Conservation (phyloP, 2,797 vertebrate species). For the Mareca penelope region DNA sequence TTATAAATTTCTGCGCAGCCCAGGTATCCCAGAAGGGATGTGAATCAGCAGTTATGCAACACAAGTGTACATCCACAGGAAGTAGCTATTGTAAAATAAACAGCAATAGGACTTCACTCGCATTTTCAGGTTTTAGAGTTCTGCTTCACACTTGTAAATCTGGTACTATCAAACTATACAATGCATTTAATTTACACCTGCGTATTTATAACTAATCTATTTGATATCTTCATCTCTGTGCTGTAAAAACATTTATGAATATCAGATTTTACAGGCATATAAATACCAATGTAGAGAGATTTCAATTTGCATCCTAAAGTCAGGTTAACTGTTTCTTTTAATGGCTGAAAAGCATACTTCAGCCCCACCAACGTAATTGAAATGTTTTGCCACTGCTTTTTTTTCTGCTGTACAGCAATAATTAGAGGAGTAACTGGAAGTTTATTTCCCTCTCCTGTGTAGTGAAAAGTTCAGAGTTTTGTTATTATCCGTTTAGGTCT, state of each 20-base stretch:
- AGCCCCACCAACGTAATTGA: accelerated
- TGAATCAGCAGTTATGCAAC: neutral
- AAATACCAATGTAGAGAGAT: neutral
- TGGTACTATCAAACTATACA: neutral
- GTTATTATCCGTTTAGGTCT: neutral
- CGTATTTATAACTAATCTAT: neutral
- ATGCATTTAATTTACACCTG: neutral
- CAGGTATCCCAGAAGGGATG: neutral
- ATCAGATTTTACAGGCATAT: neutral
- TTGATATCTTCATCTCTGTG: neutral
- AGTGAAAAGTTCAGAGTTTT: neutral
- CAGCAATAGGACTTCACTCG: neutral
- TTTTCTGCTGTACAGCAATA: neutral
- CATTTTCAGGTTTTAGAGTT: neutral
- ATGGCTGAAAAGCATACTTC: neutral
- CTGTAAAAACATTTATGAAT: neutral
- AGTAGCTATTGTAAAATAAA: neutral
- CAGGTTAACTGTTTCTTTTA: neutral
- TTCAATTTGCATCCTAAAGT: neutral
- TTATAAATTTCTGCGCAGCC: neutral
- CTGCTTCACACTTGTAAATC: neutral
- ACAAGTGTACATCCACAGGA: neutral
- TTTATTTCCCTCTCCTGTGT: neutral
- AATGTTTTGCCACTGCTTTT: neutral
- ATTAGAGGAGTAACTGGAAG: neutral